A percentile compares a stretch with the other conserved stretches of the same genome.
phyloP scores from a whole-genome alignment of 2,888 invertebrate genomes.

The Heliconius ismenius region DNA sequence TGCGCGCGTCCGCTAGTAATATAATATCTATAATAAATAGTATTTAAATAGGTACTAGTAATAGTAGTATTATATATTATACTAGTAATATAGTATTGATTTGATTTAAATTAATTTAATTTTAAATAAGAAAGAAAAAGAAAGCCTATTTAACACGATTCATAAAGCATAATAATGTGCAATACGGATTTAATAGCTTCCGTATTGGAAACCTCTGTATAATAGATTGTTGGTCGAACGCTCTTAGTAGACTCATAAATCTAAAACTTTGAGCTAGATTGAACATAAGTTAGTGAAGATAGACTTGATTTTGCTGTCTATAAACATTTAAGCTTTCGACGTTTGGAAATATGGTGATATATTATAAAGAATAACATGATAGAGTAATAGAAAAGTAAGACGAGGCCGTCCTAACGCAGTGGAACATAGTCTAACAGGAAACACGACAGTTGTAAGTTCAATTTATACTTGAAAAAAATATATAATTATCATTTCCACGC shows the following conservation, averaged over 20 bases:
- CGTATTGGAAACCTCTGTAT: constrained; percentile 28
- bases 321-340: not conserved
- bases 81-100: no score
- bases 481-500: no score
- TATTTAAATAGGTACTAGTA: no score
- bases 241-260: constrained; percentile 38
- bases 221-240: constrained; percentile 35
- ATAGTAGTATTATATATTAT: no score
- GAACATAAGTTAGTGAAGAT: constrained; percentile 23
- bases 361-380: not conserved
- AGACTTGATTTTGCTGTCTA: not conserved
- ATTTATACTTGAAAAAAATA: not conserved
- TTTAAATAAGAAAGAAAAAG: not conserved
- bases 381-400: not conserved
- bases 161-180: constrained; percentile 27
- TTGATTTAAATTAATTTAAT: no score
- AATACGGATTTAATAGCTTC: constrained; percentile 34
- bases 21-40: no score
- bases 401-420: no score
- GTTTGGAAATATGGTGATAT: not conserved
- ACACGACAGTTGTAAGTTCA: not conserved
- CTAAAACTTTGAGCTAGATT: constrained; percentile 25
- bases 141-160: not conserved
- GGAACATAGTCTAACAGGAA: not conserved
- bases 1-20: no score